Evolutionary conservation across 2,888 invertebrate genomes (phyloP).

Genomic region (Cataglyphis cursor): DNA sequence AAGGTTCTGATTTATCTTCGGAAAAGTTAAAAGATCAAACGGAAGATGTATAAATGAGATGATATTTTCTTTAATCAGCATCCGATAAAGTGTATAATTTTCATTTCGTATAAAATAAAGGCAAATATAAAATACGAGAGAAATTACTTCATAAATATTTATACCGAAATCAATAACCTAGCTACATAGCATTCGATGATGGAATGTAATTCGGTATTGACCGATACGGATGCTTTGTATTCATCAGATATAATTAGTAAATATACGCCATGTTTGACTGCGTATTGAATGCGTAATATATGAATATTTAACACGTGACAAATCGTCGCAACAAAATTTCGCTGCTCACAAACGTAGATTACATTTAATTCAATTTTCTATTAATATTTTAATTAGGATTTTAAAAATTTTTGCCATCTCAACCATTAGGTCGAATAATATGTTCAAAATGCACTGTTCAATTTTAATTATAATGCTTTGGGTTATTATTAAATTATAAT

Average conservation of each 20-base stretch:
- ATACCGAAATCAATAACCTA: background rate
- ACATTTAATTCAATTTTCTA: slow-evolving; percentile 9
- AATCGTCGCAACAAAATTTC: slow-evolving; percentile 28
- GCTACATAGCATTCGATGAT: background rate
- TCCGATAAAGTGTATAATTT: slow-evolving; percentile 8
- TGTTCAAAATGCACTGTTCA: background rate
- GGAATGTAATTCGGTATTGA: slow-evolving; percentile 36
- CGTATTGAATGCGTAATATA: background rate
- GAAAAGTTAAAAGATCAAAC: background rate
- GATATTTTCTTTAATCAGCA: slow-evolving; percentile 19
- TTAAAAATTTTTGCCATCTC: background rate
- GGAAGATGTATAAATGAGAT: slow-evolving; percentile 12
- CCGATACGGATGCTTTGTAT: slow-evolving; percentile 38
- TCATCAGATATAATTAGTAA: slow-evolving; percentile 46
- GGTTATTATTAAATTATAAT: too few species aligned
- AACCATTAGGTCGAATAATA: background rate
- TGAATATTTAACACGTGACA: slow-evolving; percentile 31
- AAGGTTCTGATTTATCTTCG: slow-evolving; percentile 5
- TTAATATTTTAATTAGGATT: slow-evolving; percentile 16
- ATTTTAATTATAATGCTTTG: background rate
- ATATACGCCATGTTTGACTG: slow-evolving; percentile 38
- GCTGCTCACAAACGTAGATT: background rate
- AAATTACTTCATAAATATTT: slow-evolving; percentile 33
- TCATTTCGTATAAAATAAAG: background rate
- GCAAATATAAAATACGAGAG: slow-evolving; percentile 30